Percentiles rank a stretch among this genome's conserved stretches.
phyloP scores from a whole-genome alignment of 2,888 invertebrate genomes.

The Notodonta dromedarius region DNA sequence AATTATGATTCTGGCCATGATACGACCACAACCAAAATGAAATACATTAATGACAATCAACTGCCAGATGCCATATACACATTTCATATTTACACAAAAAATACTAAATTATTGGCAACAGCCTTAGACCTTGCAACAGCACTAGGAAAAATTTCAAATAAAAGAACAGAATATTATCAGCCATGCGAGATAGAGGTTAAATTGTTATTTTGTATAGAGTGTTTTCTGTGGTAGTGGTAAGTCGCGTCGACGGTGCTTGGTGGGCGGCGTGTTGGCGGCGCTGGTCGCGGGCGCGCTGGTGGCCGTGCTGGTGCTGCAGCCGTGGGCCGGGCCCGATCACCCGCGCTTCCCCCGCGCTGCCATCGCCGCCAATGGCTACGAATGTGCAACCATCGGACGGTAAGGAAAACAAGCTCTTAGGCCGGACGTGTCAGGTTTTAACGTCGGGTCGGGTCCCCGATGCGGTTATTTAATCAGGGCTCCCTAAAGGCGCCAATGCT shows the following conservation, averaged over 20 bases:
- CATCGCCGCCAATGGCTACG: conserved; percentile 89
- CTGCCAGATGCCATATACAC: too few relatives aligned
- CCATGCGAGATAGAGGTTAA: background rate
- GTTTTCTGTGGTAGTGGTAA: conserved; percentile 38
- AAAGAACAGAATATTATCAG: background rate
- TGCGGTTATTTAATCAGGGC: too few relatives aligned
- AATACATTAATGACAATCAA: too few relatives aligned
- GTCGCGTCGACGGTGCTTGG: conserved; percentile 58
- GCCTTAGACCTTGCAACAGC: too few relatives aligned
- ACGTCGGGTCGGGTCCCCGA: too few relatives aligned
- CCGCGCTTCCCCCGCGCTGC: conserved; percentile 81
- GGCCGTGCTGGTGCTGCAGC: conserved; percentile 74
- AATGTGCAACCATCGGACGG: conserved; percentile 90
- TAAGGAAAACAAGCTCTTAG: conserved; percentile 43
- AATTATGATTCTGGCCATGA: too few relatives aligned
- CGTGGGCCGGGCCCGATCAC: conserved; percentile 66
- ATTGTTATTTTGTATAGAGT: conserved; percentile 5
- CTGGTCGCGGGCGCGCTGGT: conserved; percentile 71
- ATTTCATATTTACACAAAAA: too few relatives aligned
- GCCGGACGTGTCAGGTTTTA: too few relatives aligned
- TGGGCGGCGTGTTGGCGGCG: conserved; percentile 71
- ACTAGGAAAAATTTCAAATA: background rate
- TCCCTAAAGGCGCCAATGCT: too few relatives aligned
- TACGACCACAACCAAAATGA: background rate
- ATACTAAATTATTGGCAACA: background rate